Evolutionary conservation across 2,888 invertebrate species (phyloP).

Genomic region (Choristoneura rosaceana): DNA sequence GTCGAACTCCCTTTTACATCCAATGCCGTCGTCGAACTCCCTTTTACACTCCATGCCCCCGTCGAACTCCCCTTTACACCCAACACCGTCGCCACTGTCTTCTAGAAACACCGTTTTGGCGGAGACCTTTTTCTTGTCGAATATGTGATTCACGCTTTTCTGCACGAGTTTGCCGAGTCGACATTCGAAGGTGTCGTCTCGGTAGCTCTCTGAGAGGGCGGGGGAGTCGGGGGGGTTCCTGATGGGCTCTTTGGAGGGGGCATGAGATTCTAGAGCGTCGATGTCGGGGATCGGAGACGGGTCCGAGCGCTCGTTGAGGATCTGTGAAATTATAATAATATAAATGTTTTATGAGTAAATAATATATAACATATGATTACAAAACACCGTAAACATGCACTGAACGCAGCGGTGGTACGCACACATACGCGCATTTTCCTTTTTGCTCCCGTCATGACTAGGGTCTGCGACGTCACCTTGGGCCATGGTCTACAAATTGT

Average conservation of each 20-base stretch:
- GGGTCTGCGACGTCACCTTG: no score
- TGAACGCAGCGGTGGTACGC: no score
- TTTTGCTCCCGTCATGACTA: no score
- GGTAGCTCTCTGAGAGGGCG: conserved; percentile 54
- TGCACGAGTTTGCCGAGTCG: conserved; percentile 76
- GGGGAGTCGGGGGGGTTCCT: conserved; percentile 41
- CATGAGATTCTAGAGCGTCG: conserved; percentile 56
- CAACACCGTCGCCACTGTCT: conserved; percentile 2
- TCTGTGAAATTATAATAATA: conserved; percentile 55
- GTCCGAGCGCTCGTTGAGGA: conserved; percentile 64
- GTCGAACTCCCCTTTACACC: conserved; percentile 40
- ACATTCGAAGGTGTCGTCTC: conserved; percentile 67
- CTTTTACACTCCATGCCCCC: conserved; percentile 1
- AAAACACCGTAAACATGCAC: no score
- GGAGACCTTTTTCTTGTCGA: conserved; percentile 67
- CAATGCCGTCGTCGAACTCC: neutral
- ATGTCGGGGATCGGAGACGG: conserved; percentile 61
- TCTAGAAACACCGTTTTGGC: conserved; percentile 74
- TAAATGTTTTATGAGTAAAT: neutral
- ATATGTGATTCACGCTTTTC: conserved; percentile 77
- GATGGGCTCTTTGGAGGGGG: conserved; percentile 46
- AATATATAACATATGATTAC: no score
- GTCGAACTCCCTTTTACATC: neutral
- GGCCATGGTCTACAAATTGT: no score
- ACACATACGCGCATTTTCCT: no score